These are phyloP conservation scores for Geopemphigus sp. DNA, from an alignment of 1,140 invertebrate species.

Conservation along the genomic window DNA sequence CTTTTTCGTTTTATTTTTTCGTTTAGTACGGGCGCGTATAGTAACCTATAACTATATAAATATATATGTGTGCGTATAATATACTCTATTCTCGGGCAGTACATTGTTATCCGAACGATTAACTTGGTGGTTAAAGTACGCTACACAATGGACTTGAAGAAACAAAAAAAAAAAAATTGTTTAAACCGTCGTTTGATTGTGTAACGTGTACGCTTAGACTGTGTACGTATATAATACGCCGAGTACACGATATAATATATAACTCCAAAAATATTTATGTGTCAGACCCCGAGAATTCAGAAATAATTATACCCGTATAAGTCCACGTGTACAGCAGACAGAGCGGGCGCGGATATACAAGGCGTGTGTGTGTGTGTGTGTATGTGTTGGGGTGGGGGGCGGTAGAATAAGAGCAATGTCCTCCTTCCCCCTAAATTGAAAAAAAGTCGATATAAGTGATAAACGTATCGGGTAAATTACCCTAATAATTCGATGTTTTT, in stretches of 20 bases:
- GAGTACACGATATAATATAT: not conserved
- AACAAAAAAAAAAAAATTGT: conserved; percentile 31
- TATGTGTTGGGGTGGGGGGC: too few relatives aligned
- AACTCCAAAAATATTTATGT: conserved; percentile 19
- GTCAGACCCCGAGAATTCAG: not conserved
- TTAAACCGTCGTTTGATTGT: conserved; percentile 22
- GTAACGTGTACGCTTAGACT: not conserved
- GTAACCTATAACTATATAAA: too few relatives aligned
- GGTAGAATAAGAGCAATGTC: too few relatives aligned
- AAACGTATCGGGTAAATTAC: too few relatives aligned
- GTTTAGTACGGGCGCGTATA: too few relatives aligned
- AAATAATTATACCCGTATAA: conserved; percentile 29
- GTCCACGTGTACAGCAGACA: not conserved
- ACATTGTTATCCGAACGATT: conserved; percentile 40
- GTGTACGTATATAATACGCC: not conserved
- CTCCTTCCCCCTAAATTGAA: too few relatives aligned
- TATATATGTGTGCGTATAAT: not conserved
- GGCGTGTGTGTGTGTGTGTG: too few relatives aligned
- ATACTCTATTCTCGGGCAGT: not conserved
- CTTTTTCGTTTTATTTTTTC: not conserved
- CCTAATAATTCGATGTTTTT: too few relatives aligned
- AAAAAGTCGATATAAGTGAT: too few relatives aligned
- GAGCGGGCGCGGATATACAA: not conserved
- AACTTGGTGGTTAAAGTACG: conserved; percentile 23
- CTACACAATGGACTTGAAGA: conserved; percentile 22